Evolutionary conservation across 2,888 invertebrate genomes (phyloP).

Genomic region (Zonitis immaculata): DNA sequence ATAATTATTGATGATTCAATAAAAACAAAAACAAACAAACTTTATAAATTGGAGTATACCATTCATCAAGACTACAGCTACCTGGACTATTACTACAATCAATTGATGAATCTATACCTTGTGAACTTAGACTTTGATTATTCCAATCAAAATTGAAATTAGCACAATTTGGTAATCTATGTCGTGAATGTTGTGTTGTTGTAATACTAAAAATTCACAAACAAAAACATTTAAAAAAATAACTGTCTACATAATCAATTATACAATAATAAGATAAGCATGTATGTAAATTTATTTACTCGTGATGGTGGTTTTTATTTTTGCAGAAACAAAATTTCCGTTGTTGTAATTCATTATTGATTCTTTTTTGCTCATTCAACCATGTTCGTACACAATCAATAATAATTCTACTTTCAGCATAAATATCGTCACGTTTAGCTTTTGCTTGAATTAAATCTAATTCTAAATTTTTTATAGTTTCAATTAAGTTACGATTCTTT

Average conservation of each 20-base stretch:
- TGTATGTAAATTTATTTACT: neutral
- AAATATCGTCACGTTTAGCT: conserved; percentile 40
- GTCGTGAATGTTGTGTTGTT: conserved; percentile 34
- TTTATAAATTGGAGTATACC: conserved; percentile 34
- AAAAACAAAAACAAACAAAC: no score
- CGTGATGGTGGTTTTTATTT: neutral
- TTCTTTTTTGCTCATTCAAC: conserved; percentile 44
- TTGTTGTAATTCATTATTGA: conserved; percentile 30
- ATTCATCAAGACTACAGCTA: conserved; percentile 26
- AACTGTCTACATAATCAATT: neutral
- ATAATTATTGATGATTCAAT: neutral
- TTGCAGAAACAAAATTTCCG: neutral
- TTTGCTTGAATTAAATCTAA: conserved; percentile 38
- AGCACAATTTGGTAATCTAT: conserved; percentile 27
- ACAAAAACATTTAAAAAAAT: neutral
- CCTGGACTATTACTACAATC: conserved; percentile 27
- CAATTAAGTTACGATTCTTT: conserved; percentile 35
- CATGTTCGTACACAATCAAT: conserved; percentile 42
- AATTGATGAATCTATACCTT: conserved; percentile 30
- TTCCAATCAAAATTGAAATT: conserved; percentile 24
- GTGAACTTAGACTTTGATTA: conserved; percentile 35
- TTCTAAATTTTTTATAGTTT: conserved; percentile 38
- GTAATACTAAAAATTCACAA: conserved; percentile 24
- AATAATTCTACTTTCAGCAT: conserved; percentile 42
- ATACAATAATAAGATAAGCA: no score